Base-by-base conservation (phyloP, 2,888 invertebrate genomes). In the Epirrhoe tristata region DNA sequence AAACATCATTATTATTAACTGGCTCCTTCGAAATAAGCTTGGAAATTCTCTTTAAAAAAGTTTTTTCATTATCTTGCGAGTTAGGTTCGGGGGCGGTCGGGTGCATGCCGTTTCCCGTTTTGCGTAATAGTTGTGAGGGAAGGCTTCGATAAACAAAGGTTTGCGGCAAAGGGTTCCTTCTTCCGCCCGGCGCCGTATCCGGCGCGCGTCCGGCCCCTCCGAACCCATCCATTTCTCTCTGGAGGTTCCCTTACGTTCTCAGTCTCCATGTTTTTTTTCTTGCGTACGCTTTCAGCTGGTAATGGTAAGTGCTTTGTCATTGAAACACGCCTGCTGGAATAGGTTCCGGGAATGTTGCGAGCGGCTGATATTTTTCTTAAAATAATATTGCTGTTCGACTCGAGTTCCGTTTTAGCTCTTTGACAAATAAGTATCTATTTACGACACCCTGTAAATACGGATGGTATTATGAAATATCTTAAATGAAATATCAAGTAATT, bases 181-280 rank as follows among this genome's bases (percentile, higher is more conserved):
- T 88, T 90, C 91, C 91, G 89, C 82, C 82, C 87, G 87, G 73
- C 84, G 83, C 80, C 79, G 87, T 83, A 89, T 90, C 91, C 91
- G 89, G 83, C 78, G 82, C 81, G 62, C 72, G 55, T 66, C 69
- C 63, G 46, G 63, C 69, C 72, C 72, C 74, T 69, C 70, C 64
- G 62, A 58, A 74, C 71, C 65, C 67, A 63, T 64, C 67, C 66
- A 68, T 71, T 71, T 70, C 74, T 74, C 74, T 78, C 78, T 73
- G 69, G 74, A 77, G 80, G 75, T 71, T 74, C 79, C 66, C 59
- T 70, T 70, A 70, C 74, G 56, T 53, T 60, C 60, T 39, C 31
- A 43, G 59, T 63, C 56, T 32, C 58, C 64, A 62, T 70, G 76
- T 79, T 78, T 82, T 81, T 80, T 80, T 73, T 74, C 69, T 74